Base-by-base conservation (phyloP, 2,888 invertebrate species). In the Xanthorhoe spadicearia region DNA sequence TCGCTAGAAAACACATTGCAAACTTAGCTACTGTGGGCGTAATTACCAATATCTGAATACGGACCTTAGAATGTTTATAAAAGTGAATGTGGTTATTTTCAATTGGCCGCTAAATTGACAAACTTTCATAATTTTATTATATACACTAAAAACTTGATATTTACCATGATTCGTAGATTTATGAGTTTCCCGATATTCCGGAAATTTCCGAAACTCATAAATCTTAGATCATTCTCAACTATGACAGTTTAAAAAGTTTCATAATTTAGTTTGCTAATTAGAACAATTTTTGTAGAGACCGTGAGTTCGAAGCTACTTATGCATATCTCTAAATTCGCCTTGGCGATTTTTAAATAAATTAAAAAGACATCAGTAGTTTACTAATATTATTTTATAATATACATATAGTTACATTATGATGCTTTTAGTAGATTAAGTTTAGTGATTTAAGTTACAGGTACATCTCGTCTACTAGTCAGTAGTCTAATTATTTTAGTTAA, bases 381-480 rank as follows among this genome's bases (percentile, higher is more conserved):
- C 43, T 43, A 56, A 52, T 15, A 58, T 32, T 59, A 53, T 23
- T 59, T 53, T 35, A 49, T 53, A 46, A 19, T 61, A 50, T 57
- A 61, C 46, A 57, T 57, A 61, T 50, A 57, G 57, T 61, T 58
- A 43, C 15, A 50, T 57, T 56, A 59, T 53, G 61, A 61, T 53
- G 63, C 63, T 68, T 68, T 68, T 68, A 64, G 38, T 64, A 61
- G 53, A 55, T 63, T 54, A 49, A 61, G 65, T 43, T 68, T 64
- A 68, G 64, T 68, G 56, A 68, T 64, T 74, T 83, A 82, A 78
- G 80, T 81, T 83, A 77, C 83, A 82, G 76, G 78, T 83, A 86
- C 81, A 83, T 85, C 83, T 81, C 73, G 78, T 86, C 82, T 85
- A 83, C 90, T 90, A 90, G 90, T 90, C 90, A 90, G 82, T 88